Evolutionary conservation across 2,113 vertebrate genomes (phyloP).

Genomic region (Opisthocomus hoazin): DNA sequence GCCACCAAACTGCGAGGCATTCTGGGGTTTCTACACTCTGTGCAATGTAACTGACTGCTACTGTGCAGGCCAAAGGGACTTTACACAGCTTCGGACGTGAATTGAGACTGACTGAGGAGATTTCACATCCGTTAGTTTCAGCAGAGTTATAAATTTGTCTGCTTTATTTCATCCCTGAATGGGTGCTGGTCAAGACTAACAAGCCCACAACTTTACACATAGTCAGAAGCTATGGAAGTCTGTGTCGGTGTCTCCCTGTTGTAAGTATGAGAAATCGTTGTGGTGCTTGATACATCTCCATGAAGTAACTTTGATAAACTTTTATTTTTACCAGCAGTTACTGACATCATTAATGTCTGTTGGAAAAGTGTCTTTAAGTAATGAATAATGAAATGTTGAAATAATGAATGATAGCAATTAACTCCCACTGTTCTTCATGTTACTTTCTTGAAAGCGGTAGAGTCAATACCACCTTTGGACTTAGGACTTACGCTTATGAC

Average conservation of each 20-base stretch:
- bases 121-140: neutral
- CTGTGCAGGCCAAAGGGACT: neutral
- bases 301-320: neutral
- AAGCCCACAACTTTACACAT: neutral
- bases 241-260: neutral
- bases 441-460: neutral
- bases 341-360: neutral
- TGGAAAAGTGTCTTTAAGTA: neutral
- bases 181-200: neutral
- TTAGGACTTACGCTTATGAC: neutral
- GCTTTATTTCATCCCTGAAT: neutral
- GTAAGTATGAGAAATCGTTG: neutral
- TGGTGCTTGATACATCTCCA: neutral
- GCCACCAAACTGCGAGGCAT: neutral
- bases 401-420: too few species aligned
- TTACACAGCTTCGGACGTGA: neutral
- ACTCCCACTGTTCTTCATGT: neutral
- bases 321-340: neutral
- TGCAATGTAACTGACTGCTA: neutral
- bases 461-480: neutral
- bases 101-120: neutral
- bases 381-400: too few species aligned
- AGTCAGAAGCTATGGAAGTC: neutral
- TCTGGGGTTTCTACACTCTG: neutral
- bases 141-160: neutral